These are phyloP conservation scores for Lagopus leucura DNA, from an alignment of 2,113 vertebrate genomes.

Conservation along the genomic window DNA sequence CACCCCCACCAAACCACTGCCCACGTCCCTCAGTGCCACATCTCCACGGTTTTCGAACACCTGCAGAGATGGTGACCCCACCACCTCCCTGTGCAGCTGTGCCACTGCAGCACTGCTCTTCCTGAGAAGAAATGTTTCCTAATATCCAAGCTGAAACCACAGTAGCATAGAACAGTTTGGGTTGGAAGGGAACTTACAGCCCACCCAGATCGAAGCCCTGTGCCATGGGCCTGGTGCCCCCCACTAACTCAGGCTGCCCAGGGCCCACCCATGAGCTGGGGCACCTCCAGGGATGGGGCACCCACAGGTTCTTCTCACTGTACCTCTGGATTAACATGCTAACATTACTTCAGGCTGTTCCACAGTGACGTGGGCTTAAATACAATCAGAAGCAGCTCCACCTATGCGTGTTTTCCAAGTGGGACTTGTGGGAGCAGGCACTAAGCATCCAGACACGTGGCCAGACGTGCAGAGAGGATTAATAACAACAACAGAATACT, in stretches of 20 bases:
- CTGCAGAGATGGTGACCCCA: no score
- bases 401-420: background rate
- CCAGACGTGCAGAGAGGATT: background rate
- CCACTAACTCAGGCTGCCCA: background rate
- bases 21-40: no score
- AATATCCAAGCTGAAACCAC: background rate
- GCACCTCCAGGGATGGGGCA: background rate
- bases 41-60: no score
- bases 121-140: background rate
- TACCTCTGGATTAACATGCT: fast-evolving
- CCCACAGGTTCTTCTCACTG: background rate
- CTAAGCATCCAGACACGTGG: background rate
- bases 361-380: background rate
- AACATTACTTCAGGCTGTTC: background rate
- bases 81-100: no score
- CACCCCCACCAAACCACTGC: background rate
- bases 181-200: background rate
- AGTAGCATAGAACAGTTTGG: background rate
- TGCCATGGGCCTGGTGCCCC: background rate
- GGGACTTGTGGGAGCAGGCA: background rate
- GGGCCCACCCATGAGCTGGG: background rate
- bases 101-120: no score
- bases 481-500: background rate
- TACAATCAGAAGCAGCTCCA: background rate
- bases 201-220: background rate